Percentiles rank a stretch among this genome's conserved stretches.
phyloP scores from a whole-genome alignment of 1,140 invertebrate genomes.

The Aphidius ervi region DNA sequence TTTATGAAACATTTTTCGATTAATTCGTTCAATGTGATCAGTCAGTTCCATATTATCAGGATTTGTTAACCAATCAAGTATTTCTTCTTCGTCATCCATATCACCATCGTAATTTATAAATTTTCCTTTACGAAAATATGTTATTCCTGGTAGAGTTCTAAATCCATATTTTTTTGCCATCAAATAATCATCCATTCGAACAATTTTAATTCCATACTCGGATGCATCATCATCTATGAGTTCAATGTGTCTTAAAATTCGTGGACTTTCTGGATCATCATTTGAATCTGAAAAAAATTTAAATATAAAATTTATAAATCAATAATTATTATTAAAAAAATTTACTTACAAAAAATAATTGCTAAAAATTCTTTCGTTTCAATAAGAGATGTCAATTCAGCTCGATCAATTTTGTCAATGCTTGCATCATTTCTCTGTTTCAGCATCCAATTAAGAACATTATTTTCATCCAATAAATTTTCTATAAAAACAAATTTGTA shows the following conservation, averaged over 20 bases:
- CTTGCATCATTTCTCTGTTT: slow-evolving; percentile 90
- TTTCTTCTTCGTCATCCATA: slow-evolving; percentile 88
- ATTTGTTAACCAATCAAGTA: slow-evolving; percentile 89
- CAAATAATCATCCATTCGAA: slow-evolving; percentile 81
- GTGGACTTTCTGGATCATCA: slow-evolving; percentile 73
- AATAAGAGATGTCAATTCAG: slow-evolving; percentile 80
- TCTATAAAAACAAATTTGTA: slow-evolving; percentile 54
- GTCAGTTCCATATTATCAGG: slow-evolving; percentile 92
- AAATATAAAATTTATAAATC: slow-evolving; percentile 9
- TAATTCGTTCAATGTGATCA: slow-evolving; percentile 90
- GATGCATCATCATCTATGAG: slow-evolving; percentile 87
- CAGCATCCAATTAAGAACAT: slow-evolving; percentile 87
- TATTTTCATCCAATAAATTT: slow-evolving; percentile 77
- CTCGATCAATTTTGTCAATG: slow-evolving; percentile 85
- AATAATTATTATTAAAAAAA: background rate
- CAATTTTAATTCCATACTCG: slow-evolving; percentile 89
- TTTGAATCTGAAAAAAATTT: slow-evolving; percentile 65
- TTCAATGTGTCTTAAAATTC: slow-evolving; percentile 78
- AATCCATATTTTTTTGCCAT: slow-evolving; percentile 95
- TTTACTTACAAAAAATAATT: slow-evolving; percentile 85
- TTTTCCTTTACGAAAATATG: slow-evolving; percentile 88
- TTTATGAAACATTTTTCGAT: slow-evolving; percentile 90
- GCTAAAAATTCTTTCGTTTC: slow-evolving; percentile 89
- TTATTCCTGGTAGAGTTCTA: slow-evolving; percentile 82
- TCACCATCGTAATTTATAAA: slow-evolving; percentile 89